phyloP scores from a whole-genome alignment of 2,797 vertebrate species.

The Lacerta bilineata region DNA sequence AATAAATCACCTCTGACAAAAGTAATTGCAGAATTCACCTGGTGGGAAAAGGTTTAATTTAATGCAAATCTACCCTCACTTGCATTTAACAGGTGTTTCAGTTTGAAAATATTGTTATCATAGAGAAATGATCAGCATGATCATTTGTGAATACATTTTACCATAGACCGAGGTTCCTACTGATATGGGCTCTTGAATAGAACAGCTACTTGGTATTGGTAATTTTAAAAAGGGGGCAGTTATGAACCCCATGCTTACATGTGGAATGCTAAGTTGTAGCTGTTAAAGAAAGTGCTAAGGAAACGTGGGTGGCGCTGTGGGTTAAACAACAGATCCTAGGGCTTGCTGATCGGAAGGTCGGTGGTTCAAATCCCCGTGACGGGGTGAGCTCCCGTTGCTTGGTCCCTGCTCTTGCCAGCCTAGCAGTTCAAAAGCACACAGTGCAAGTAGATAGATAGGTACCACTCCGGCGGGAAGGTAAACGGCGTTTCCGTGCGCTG shows the following conservation, averaged over 20 bases:
- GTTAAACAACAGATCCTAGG: too few relatives aligned
- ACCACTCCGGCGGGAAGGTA: too few relatives aligned
- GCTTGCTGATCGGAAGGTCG: too few relatives aligned
- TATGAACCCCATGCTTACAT: background rate
- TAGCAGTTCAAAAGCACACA: too few relatives aligned
- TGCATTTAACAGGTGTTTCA: background rate
- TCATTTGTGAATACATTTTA: background rate
- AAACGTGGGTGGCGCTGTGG: too few relatives aligned
- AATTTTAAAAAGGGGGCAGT: constrained; percentile 22
- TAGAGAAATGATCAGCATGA: background rate
- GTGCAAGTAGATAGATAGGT: too few relatives aligned
- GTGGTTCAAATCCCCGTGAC: too few relatives aligned
- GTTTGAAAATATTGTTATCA: background rate
- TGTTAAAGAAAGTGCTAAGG: background rate
- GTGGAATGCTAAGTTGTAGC: background rate
- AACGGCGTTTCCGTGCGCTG: too few relatives aligned
- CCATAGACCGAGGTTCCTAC: background rate
- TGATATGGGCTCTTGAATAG: background rate
- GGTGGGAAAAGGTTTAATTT: background rate
- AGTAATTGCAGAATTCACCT: background rate
- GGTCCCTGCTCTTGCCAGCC: too few relatives aligned
- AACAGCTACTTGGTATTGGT: background rate
- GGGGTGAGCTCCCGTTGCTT: too few relatives aligned
- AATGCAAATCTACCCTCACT: background rate
- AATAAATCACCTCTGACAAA: background rate